phyloP scores from a whole-genome alignment of 2,113 vertebrate species.

The rat (Rattus norvegicus) region GRCr8 NC_086023.1:129305001-129305500 shows the following conservation, averaged over 20 bases:
- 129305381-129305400: constrained; percentile 35
- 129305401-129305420: constrained; percentile 26
- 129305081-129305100: background rate
- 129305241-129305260: background rate
- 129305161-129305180: constrained; percentile 7
- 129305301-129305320: background rate
- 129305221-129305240: background rate
- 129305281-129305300: background rate
- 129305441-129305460: background rate
- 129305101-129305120: background rate
- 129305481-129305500: constrained; percentile 6
- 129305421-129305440: constrained; percentile 40
- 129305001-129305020: background rate
- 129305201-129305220: constrained; percentile 35
- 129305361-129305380: background rate
- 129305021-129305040: background rate
- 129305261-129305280: background rate
- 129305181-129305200: constrained; percentile 11
- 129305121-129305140: constrained; percentile 25
- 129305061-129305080: constrained; percentile 45
- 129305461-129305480: constrained; percentile 21
- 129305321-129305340: background rate
- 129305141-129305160: constrained; percentile 3
- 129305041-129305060: background rate
- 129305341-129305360: background rate